Evolutionary conservation across 2,888 invertebrate species (phyloP).

Genomic region (Lasioglossum oenotherae): DNA sequence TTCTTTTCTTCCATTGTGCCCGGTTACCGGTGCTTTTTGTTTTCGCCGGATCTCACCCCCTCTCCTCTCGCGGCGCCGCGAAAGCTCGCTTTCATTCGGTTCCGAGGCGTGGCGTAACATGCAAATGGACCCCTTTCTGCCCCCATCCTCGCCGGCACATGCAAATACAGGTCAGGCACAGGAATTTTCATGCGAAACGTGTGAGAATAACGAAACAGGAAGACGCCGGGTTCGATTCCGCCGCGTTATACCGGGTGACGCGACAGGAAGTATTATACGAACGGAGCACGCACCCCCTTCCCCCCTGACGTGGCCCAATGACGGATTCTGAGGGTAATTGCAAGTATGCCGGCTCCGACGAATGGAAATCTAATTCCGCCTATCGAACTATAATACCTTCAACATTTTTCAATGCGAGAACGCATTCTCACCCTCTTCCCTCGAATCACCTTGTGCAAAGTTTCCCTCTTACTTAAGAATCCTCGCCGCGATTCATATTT

Average conservation of each 20-base stretch:
- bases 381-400: not conserved
- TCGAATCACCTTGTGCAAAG: not conserved
- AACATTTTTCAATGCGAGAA: not conserved
- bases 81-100: slow-evolving; percentile 51
- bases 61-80: not conserved
- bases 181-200: slow-evolving; percentile 61
- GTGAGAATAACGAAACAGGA: slow-evolving; percentile 63
- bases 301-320: not conserved
- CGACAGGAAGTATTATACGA: slow-evolving; percentile 1
- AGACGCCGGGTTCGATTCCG: slow-evolving; percentile 52
- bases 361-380: not conserved
- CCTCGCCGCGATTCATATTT: slow-evolving; percentile 20
- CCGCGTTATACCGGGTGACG: slow-evolving; percentile 24
- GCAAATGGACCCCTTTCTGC: slow-evolving; percentile 57
- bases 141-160: slow-evolving; percentile 40
- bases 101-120: slow-evolving; percentile 52
- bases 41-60: not conserved
- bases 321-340: not conserved
- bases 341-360: not conserved
- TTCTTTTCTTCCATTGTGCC: not conserved
- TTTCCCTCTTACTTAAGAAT: not conserved
- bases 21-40: slow-evolving; percentile 3
- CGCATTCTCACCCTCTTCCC: too few species aligned
- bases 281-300: not conserved
- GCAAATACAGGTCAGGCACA: slow-evolving; percentile 51